These are phyloP conservation scores for Equus przewalskii DNA, from an alignment of 2,113 vertebrate genomes.

Conservation along the genomic window DNA sequence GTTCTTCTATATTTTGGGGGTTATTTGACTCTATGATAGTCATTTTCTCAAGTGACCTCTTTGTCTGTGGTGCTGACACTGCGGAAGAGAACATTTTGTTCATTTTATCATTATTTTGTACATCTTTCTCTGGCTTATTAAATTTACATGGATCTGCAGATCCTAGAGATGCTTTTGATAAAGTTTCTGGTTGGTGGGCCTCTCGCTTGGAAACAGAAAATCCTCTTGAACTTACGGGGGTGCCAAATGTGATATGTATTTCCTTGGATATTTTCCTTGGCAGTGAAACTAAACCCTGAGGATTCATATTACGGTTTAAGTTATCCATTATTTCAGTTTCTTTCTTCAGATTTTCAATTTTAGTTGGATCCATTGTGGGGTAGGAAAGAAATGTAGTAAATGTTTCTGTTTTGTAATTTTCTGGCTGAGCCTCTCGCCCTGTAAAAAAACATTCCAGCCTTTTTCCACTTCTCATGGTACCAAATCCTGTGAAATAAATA, in stretches of 20 bases:
- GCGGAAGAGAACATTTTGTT: neutral
- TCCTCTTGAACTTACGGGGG: neutral
- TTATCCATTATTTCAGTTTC: neutral
- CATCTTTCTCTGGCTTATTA: neutral
- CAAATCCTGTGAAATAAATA: constrained; percentile 12
- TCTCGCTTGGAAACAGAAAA: neutral
- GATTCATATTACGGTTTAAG: neutral
- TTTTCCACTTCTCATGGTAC: neutral
- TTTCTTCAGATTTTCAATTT: constrained; percentile 21
- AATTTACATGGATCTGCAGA: neutral
- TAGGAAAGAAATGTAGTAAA: neutral
- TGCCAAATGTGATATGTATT: neutral
- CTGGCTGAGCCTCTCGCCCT: neutral
- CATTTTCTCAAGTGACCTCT: neutral
- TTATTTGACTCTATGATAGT: neutral
- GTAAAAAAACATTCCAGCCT: neutral
- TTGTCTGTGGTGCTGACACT: neutral
- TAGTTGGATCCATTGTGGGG: neutral
- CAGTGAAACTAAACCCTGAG: neutral
- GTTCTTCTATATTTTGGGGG: neutral
- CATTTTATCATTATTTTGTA: neutral
- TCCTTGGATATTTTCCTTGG: neutral
- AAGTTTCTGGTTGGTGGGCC: neutral
- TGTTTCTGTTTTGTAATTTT: constrained; percentile 3
- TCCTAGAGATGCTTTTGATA: neutral